Conservation (phyloP, 2,888 invertebrate genomes). For the Catotricha subobsoleta region DNA sequence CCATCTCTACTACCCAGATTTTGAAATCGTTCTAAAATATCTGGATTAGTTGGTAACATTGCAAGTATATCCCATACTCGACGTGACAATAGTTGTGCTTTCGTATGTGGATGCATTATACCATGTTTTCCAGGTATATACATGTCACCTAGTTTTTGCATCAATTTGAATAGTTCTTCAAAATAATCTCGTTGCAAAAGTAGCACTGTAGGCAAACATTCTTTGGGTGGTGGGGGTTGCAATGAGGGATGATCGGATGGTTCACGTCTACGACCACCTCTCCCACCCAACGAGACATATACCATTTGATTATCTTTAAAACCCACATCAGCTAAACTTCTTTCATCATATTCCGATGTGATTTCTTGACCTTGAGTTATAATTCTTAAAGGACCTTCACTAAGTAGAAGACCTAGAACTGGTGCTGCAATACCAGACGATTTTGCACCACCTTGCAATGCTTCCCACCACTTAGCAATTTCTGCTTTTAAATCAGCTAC, state of each 20-base stretch:
- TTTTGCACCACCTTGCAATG: constrained; percentile 27
- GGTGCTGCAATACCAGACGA: constrained; percentile 30
- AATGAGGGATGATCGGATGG: constrained; percentile 61
- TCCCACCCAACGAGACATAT: constrained; percentile 72
- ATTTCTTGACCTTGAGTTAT: constrained; percentile 89
- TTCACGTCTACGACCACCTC: constrained; percentile 33
- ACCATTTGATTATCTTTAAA: constrained; percentile 89
- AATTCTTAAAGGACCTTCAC: constrained; percentile 75
- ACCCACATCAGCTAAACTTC: constrained; percentile 76
- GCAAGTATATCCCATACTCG: constrained; percentile 91
- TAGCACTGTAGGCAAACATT: constrained; percentile 68
- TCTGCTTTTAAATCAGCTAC: constrained; percentile 85
- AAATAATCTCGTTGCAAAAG: constrained; percentile 75
- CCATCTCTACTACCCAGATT: constrained; percentile 32
- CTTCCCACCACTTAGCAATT: constrained; percentile 91
- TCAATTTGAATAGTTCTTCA: constrained; percentile 73
- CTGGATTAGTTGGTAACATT: constrained; percentile 77
- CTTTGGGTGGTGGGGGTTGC: constrained; percentile 69
- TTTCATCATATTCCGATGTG: constrained; percentile 81
- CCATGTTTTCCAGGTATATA: constrained; percentile 56
- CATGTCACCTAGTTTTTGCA: constrained; percentile 80
- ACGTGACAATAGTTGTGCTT: constrained; percentile 74
- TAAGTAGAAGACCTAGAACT: constrained; percentile 47
- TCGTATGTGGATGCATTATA: constrained; percentile 56
- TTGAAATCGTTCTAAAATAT: constrained; percentile 66